These are phyloP conservation scores for Colistium nudipinnis DNA, from an alignment of 2,113 vertebrate species.

Conservation along the genomic window DNA sequence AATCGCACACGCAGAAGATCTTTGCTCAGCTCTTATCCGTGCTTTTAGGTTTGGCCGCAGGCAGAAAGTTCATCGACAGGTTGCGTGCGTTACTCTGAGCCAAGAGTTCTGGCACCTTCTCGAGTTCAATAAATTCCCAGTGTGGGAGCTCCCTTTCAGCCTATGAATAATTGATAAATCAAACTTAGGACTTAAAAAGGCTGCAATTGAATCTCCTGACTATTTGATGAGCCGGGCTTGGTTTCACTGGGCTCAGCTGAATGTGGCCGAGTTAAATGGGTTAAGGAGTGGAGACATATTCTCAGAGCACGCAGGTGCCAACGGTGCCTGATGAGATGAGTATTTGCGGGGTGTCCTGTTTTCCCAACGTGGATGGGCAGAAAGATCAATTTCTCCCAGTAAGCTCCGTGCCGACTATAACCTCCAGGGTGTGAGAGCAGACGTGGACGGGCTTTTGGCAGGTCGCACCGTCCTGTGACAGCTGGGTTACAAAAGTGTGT, in stretches of 20 bases:
- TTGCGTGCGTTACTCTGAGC: constrained; percentile 59
- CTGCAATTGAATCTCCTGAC: constrained; percentile 80
- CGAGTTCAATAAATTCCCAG: constrained; percentile 66
- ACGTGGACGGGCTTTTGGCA: constrained; percentile 55
- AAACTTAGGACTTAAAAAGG: constrained; percentile 75
- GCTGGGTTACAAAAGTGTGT: constrained; percentile 59
- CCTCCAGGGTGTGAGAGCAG: constrained; percentile 35
- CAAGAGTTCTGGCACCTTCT: constrained; percentile 70
- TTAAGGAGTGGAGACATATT: too few relatives aligned
- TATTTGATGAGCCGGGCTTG: constrained; percentile 74
- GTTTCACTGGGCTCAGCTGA: constrained; percentile 66
- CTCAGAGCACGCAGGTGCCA: constrained; percentile 44
- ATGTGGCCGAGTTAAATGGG: constrained; percentile 33
- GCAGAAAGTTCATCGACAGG: constrained; percentile 53
- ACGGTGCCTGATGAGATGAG: constrained; percentile 10
- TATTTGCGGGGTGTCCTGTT: not conserved
- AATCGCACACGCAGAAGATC: not conserved
- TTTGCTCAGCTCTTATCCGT: constrained; percentile 2
- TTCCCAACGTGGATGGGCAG: not conserved
- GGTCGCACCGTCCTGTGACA: constrained; percentile 42
- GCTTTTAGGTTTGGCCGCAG: constrained; percentile 22
- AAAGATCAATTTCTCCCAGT: constrained; percentile 12
- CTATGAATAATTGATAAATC: constrained; percentile 80
- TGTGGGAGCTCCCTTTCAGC: constrained; percentile 73
- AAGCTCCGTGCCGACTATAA: constrained; percentile 25